These are phyloP conservation scores for Himalopsyche phryganea DNA, from an alignment of 1,140 invertebrate genomes.

Conservation along the genomic window DNA sequence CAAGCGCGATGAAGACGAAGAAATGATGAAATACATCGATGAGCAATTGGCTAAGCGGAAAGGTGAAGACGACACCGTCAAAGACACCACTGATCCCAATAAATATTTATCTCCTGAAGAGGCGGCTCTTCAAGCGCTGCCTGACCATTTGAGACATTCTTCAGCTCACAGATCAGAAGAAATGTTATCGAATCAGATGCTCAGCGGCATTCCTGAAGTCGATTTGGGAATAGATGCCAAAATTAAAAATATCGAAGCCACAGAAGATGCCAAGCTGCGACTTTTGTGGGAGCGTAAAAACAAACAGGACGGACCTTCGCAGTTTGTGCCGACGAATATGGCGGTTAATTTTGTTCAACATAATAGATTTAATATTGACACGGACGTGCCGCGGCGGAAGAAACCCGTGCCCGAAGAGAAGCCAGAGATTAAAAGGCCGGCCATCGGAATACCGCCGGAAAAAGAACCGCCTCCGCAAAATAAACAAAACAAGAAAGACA, in stretches of 20 bases:
- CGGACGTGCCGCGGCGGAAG: constrained; percentile 21
- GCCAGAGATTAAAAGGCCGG: constrained; percentile 39
- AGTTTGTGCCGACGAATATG: constrained; percentile 97
- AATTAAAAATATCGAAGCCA: constrained; percentile 96
- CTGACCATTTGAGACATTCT: constrained; percentile 80
- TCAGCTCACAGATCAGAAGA: constrained; percentile 88
- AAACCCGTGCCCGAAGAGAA: constrained; percentile 18
- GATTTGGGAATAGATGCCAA: constrained; percentile 98
- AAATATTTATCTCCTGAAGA: constrained; percentile 83
- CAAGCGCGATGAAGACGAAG: constrained; percentile 96
- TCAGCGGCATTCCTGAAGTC: constrained; percentile 99
- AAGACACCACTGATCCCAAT: constrained; percentile 48
- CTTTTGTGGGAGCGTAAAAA: constrained; percentile 82
- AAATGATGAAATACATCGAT: constrained; percentile 99
- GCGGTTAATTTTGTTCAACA: constrained; percentile 97
- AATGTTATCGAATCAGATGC: constrained; percentile 99
- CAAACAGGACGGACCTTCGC: constrained; percentile 91
- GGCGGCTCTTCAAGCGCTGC: constrained; percentile 78
- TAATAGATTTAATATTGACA: constrained; percentile 73
- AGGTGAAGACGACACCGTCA: constrained; percentile 52
- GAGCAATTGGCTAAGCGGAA: constrained; percentile 86
- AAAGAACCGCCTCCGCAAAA: not conserved
- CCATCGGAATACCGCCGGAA: constrained; percentile 8
- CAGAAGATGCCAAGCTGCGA: constrained; percentile 94
- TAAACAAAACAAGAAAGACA: constrained; percentile 61